phyloP scores from a whole-genome alignment of 1,140 invertebrate species.

The Diplogasteroides magnus region DNA sequence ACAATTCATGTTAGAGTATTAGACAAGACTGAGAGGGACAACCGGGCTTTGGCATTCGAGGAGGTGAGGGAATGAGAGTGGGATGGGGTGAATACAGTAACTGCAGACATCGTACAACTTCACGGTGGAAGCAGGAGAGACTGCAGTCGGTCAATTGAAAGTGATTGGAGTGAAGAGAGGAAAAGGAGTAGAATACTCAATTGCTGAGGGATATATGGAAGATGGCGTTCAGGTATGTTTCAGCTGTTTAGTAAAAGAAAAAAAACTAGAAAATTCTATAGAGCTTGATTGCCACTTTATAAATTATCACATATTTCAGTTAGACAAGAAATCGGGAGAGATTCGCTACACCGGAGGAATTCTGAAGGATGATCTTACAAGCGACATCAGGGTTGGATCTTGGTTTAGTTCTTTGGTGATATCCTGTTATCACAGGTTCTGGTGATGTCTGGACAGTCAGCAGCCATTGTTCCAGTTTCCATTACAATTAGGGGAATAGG shows the following conservation, averaged over 20 bases:
- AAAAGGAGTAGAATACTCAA: background rate
- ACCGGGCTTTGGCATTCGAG: background rate
- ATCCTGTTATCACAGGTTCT: background rate
- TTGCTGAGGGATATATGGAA: no score
- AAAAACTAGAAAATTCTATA: no score
- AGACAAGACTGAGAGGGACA: background rate
- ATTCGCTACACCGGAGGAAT: background rate
- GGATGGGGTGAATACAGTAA: no score
- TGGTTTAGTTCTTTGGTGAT: background rate
- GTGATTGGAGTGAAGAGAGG: background rate
- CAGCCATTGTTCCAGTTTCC: background rate
- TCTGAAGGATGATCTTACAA: background rate
- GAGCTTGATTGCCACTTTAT: no score
- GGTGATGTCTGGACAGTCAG: background rate
- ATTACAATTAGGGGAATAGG: background rate
- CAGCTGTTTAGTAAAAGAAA: no score
- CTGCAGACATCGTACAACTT: background rate
- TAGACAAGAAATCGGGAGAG: background rate
- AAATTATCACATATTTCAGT: background rate
- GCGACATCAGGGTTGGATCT: background rate
- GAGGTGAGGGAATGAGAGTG: no score
- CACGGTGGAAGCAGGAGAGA: background rate
- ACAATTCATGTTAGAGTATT: background rate
- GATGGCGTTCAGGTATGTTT: background rate
- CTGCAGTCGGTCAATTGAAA: background rate